phyloP scores from a whole-genome alignment of 2,888 invertebrate genomes.

The Lasioglossum zephyrum region DNA sequence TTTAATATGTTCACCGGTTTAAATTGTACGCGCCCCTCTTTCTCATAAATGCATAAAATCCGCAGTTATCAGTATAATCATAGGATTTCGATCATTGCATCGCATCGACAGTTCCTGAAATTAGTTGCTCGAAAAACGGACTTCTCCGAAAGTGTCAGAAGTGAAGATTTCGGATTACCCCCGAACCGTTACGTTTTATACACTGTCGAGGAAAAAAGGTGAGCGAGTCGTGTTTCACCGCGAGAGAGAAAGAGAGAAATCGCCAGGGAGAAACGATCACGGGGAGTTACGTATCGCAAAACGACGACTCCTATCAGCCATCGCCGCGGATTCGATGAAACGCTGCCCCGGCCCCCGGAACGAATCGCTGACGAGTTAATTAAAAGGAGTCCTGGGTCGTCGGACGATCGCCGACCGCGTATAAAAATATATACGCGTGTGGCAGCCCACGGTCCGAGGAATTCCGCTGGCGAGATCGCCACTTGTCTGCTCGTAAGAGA shows the following conservation, averaged over 20 bases:
- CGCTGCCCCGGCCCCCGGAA: neutral
- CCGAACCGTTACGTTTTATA: neutral
- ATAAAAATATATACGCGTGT: conserved; percentile 6
- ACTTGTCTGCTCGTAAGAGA: neutral
- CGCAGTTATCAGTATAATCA: neutral
- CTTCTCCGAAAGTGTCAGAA: neutral
- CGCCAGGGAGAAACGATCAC: neutral
- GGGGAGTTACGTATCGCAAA: neutral
- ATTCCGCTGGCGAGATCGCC: neutral
- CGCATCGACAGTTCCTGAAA: neutral
- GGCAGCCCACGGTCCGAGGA: neutral
- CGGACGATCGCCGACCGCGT: neutral
- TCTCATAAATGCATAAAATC: no score
- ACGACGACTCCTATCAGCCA: conserved; percentile 17
- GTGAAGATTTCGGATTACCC: neutral
- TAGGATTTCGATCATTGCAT: neutral
- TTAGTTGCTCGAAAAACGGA: neutral
- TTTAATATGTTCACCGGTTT: no score
- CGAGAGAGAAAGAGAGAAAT: neutral
- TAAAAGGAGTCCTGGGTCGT: conserved; percentile 27
- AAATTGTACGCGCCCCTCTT: no score
- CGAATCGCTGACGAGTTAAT: conserved; percentile 35
- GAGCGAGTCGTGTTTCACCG: neutral
- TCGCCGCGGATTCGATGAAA: conserved; percentile 15
- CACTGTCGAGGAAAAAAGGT: neutral